Conservation (phyloP, 2,797 vertebrate species). For the Eidolon dupreanum region DNA sequence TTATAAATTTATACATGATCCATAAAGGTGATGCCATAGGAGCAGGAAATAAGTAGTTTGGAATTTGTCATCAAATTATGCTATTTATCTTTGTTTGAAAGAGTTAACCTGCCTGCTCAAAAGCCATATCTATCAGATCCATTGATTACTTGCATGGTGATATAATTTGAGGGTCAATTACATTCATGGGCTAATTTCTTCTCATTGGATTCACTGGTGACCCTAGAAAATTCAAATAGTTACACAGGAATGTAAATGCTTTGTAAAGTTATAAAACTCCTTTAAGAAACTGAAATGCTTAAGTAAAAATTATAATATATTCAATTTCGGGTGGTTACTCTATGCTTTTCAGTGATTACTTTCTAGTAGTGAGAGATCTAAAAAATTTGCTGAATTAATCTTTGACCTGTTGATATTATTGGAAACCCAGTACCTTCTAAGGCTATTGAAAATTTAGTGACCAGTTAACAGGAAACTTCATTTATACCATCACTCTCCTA, state of each 20-base stretch:
- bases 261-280: neutral
- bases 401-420: neutral
- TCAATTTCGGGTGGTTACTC: neutral
- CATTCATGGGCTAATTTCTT: slow-evolving; percentile 60
- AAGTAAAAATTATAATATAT: neutral
- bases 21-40: neutral
- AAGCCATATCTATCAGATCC: slow-evolving; percentile 15
- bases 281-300: slow-evolving; percentile 25
- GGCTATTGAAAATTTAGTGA: neutral
- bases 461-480: neutral
- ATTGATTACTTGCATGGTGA: slow-evolving; percentile 23
- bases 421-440: neutral
- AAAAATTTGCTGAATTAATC: slow-evolving; percentile 23
- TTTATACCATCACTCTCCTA: neutral
- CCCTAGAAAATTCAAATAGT: slow-evolving; percentile 46
- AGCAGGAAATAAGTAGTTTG: neutral
- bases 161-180: slow-evolving; percentile 52
- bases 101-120: neutral
- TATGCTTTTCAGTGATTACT: neutral
- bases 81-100: neutral
- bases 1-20: neutral
- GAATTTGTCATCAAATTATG: slow-evolving; percentile 41
- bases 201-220: slow-evolving; percentile 32
- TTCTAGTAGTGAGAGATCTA: neutral
- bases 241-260: slow-evolving; percentile 27